Evolutionary conservation across 1,140 invertebrate species (phyloP), one percentile per base, ranked within the genome.

Genomic region (Sesamia nonagrioides): DNA sequence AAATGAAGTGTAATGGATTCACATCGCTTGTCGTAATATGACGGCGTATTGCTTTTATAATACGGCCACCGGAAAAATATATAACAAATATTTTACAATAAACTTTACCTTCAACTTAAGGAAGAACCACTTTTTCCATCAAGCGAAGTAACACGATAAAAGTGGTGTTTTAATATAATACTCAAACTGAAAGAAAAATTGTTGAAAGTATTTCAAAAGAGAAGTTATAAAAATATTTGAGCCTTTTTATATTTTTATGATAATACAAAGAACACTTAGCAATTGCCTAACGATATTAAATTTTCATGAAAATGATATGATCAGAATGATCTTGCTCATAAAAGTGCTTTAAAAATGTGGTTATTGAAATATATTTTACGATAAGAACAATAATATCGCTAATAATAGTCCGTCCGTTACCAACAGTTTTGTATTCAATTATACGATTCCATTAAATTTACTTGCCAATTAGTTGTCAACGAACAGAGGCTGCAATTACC

Each of bases 401-500:
- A 54, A 33, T 33, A 75, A 61, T 75, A 17, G 56, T 37, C 8
- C 17, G 54, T 48, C 40, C 27, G 40, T 76, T 76, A 66, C 60
- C 42, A 52, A 40, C 74, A 76, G 17, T 76, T 63, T 76, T 66
- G 61, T 66, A 40, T 77, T 61, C 54, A 80, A 87, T 87, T 84
- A 88, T 85, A 84, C 86, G 77, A 82, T 86, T 86, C 80, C 82
- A 79, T 83, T 85, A 88, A 82, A 91, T 92, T 92, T 89, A 88
- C 84, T 87, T 82, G 79, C 86, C 86, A 91, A 91, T 89, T 90
- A 87, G 87, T 86, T 88, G 84, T 84, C 84, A 85, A 80, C 82
- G 79, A 84, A 79, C 83, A 77, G 83, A 84, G 68, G 82, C 56
- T 88, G 84, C 88, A 90, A 91, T 90, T 90, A 91, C 87, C 45